Conservation (phyloP, 2,113 vertebrate species). For the Natator depressus region DNA sequence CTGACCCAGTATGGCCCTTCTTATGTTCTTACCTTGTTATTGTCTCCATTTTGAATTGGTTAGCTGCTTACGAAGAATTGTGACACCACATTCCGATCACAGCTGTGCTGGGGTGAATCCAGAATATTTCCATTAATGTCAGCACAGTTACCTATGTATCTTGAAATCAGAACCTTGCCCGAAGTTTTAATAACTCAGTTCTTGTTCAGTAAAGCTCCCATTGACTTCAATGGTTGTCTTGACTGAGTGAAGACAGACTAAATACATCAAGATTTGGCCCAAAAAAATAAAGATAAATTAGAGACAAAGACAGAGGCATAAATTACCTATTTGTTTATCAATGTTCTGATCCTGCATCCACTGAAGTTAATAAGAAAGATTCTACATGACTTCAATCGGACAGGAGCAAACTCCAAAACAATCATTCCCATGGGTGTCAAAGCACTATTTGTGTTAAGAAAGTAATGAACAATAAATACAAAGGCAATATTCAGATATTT, state of each 20-base stretch:
- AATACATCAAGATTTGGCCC: background rate
- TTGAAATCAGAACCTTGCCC: background rate
- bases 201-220: background rate
- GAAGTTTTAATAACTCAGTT: background rate
- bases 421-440: constrained; percentile 61
- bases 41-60: background rate
- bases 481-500: constrained; percentile 24
- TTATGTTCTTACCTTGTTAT: background rate
- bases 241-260: background rate
- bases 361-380: constrained; percentile 7
- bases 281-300: constrained; percentile 51
- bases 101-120: background rate
- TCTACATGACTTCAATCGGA: constrained; percentile 23
- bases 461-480: constrained; percentile 15
- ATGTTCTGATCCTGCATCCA: constrained; percentile 32
- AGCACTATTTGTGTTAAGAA: constrained; percentile 54
- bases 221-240: background rate
- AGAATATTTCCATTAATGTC: background rate
- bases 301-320: no score
- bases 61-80: background rate
- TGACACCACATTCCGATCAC: background rate
- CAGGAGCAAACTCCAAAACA: constrained; percentile 28
- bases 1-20: no score
- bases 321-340: constrained; percentile 34
- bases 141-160: background rate